Evolutionary conservation across 1,140 invertebrate species (phyloP).

Genomic region (Apis mellifera): Amel_HAv3.1 CM009931.2:21811501-21812000

Average conservation of each 20-base stretch:
- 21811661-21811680: background rate
- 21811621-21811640: too few relatives aligned
- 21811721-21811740: background rate
- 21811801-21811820: background rate
- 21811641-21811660: too few relatives aligned
- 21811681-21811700: background rate
- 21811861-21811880: background rate
- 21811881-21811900: slow-evolving; percentile 3
- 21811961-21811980: background rate
- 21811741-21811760: background rate
- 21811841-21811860: background rate
- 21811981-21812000: slow-evolving; percentile 7
- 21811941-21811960: slow-evolving; percentile 27
- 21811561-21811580: too few relatives aligned
- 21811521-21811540: too few relatives aligned
- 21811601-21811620: too few relatives aligned
- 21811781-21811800: background rate
- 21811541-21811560: too few relatives aligned
- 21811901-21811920: slow-evolving; percentile 13
- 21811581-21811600: too few relatives aligned
- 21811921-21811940: slow-evolving; percentile 30
- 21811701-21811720: background rate
- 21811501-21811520: too few relatives aligned
- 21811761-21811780: too few relatives aligned
- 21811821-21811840: background rate